Evolutionary conservation across 2,888 invertebrate genomes (phyloP).

Genomic region (Eremobia ochroleuca): DNA sequence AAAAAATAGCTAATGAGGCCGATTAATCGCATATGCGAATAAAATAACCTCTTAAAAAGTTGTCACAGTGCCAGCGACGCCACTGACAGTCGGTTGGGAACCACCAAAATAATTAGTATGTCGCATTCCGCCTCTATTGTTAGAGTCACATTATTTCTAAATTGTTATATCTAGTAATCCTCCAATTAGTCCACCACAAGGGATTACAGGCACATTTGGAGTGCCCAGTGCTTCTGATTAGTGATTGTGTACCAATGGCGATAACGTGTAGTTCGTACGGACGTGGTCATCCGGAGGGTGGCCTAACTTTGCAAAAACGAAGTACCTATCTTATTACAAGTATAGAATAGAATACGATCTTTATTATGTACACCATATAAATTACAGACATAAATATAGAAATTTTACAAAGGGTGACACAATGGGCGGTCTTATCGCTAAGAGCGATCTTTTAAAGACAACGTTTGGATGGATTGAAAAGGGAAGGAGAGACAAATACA

Average conservation of each 20-base stretch:
- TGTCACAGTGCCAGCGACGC: slow-evolving; percentile 65
- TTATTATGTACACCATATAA: no score
- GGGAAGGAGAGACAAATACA: no score
- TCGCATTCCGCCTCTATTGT: slow-evolving; percentile 71
- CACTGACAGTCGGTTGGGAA: slow-evolving; percentile 53
- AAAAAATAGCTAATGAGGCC: slow-evolving; percentile 59
- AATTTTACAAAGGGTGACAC: no score
- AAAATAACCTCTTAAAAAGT: slow-evolving; percentile 68
- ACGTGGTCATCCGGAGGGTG: not conserved
- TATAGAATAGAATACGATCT: no score
- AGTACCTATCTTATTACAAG: not conserved
- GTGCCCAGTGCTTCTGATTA: slow-evolving; percentile 39
- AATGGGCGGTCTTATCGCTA: no score
- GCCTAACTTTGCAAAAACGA: no score
- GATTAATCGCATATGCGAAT: slow-evolving; percentile 63
- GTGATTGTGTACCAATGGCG: slow-evolving; percentile 22
- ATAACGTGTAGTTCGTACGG: slow-evolving; percentile 8
- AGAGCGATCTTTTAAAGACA: no score
- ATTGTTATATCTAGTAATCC: slow-evolving; percentile 48
- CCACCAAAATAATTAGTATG: slow-evolving; percentile 70
- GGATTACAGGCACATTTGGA: slow-evolving; percentile 45
- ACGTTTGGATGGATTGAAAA: no score
- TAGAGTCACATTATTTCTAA: slow-evolving; percentile 60
- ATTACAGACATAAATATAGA: no score
- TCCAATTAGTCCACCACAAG: slow-evolving; percentile 43